These are phyloP conservation scores for Huso huso DNA, from an alignment of 2,797 vertebrate species.

Conservation along the genomic window DNA sequence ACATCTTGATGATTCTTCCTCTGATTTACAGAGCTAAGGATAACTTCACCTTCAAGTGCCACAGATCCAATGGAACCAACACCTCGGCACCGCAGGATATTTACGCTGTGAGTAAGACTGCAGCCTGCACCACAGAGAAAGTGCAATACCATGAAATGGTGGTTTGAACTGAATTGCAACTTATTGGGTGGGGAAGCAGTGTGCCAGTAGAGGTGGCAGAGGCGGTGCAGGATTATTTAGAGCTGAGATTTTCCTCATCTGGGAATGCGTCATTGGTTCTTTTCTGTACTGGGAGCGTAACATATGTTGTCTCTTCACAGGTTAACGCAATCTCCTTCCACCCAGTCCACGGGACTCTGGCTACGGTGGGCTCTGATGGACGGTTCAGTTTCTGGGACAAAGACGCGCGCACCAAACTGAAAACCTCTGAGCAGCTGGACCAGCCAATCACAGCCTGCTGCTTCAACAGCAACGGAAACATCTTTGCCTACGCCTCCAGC, in stretches of 20 bases:
- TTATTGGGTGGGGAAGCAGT: too few species aligned
- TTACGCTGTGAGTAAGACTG: conserved; percentile 74
- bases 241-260: rapidly evolving
- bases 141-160: neutral
- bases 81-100: conserved; percentile 95
- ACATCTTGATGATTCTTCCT: neutral
- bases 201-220: too few species aligned
- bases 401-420: conserved; percentile 94
- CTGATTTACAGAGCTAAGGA: conserved; percentile 79
- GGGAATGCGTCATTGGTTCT: neutral
- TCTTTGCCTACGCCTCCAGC: conserved; percentile 94
- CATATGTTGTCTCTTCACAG: conserved; percentile 37
- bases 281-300: neutral
- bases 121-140: neutral
- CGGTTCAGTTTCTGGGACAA: conserved; percentile 99
- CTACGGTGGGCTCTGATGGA: conserved; percentile 93
- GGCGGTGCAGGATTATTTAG: too few species aligned
- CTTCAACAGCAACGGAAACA: conserved; percentile 95
- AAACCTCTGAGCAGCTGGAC: conserved; percentile 94
- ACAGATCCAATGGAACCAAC: conserved; percentile 97
- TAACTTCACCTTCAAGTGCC: conserved; percentile 98
- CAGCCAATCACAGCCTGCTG: conserved; percentile 92
- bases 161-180: too few species aligned
- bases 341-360: conserved; percentile 89
- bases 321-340: conserved; percentile 96